These are phyloP conservation scores for Gallinago undulata DNA, from an alignment of 2,113 vertebrate genomes.

Conservation along the genomic window DNA sequence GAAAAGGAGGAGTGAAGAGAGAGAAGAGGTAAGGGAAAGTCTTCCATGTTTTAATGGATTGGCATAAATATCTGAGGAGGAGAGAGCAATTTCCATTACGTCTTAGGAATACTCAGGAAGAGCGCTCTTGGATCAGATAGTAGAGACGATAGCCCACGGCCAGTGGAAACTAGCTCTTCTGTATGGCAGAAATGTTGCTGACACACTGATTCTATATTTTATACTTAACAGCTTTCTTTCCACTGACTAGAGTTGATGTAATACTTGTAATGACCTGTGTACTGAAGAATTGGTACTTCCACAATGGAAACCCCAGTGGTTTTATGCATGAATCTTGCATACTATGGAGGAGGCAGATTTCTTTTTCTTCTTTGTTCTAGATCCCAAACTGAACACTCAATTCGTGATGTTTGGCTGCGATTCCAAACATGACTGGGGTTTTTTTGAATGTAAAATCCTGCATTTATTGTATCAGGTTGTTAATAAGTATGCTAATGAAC, in stretches of 20 bases:
- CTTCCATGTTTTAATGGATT: neutral
- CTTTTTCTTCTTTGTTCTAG: neutral
- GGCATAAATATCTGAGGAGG: neutral
- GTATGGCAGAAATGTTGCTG: neutral
- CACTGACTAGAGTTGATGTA: neutral
- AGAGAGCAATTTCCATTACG: neutral
- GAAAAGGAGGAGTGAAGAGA: slow-evolving; percentile 56
- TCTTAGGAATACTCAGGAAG: neutral
- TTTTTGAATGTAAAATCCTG: neutral
- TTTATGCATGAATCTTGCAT: neutral
- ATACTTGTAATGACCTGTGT: neutral
- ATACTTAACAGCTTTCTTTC: neutral
- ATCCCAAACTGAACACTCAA: neutral
- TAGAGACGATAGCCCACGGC: neutral
- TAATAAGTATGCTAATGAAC: neutral
- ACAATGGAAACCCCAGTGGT: neutral
- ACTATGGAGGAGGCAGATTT: neutral
- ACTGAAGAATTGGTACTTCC: neutral
- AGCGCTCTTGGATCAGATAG: neutral
- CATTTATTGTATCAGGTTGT: neutral
- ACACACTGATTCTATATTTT: neutral
- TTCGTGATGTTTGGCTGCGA: neutral
- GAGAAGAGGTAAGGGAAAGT: slow-evolving; percentile 48
- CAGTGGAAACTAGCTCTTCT: neutral
- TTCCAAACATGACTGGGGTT: neutral